Conservation (phyloP, 1,140 invertebrate genomes). For the Drosophila burlai region DNA sequence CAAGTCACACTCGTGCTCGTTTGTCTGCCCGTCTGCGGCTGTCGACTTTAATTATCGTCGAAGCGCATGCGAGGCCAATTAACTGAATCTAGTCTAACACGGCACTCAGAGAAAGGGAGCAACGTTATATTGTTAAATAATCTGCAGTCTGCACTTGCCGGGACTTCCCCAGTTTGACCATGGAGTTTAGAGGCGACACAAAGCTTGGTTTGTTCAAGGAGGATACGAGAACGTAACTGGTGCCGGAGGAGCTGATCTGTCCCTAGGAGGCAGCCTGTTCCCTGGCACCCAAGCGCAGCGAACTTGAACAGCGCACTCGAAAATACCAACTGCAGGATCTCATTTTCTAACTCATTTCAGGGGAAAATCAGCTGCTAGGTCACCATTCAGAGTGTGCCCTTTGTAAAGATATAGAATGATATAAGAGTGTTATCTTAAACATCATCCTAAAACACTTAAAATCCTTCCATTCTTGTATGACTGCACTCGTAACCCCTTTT, state of each 20-base stretch:
- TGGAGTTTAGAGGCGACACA: neutral
- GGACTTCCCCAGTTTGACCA: neutral
- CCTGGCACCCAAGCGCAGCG: too few relatives aligned
- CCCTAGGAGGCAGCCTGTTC: too few relatives aligned
- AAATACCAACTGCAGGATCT: too few relatives aligned
- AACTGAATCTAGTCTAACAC: slow-evolving; percentile 53
- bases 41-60: slow-evolving; percentile 63
- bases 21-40: slow-evolving; percentile 20
- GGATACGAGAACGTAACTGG: neutral
- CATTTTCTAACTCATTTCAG: too few relatives aligned
- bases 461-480: too few relatives aligned
- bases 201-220: neutral
- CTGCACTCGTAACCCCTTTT: too few relatives aligned
- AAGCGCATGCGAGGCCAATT: slow-evolving; percentile 66
- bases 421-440: too few relatives aligned
- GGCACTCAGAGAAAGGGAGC: neutral
- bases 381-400: too few relatives aligned
- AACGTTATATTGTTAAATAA: neutral
- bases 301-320: too few relatives aligned
- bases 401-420: too few relatives aligned
- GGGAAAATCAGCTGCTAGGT: too few relatives aligned
- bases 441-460: too few relatives aligned
- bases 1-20: slow-evolving; percentile 25
- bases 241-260: neutral
- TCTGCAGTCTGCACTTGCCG: neutral